Base-by-base conservation (phyloP, 2,797 vertebrate species). In the Scomberomorus guttatus region DNA sequence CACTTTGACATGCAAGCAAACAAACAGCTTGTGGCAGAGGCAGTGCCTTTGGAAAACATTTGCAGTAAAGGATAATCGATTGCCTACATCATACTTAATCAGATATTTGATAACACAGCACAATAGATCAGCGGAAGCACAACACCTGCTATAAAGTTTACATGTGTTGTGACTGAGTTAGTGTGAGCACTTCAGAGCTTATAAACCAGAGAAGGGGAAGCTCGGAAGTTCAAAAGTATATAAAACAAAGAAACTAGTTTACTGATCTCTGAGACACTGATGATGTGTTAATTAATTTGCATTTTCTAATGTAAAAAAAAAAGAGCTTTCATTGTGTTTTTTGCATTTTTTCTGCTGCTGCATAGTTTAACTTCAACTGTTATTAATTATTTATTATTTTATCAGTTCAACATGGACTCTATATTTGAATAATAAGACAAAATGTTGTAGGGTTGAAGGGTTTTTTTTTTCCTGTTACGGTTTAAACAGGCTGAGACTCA, bases 1-100 rank as follows among this genome's bases (percentile, higher is more conserved):
- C n/a, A 22, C 52, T 73, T 71, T 68, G 50, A 25, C 52, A 59
- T 24, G 3, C 37, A 75, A 57, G 34, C 39, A 57, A 63, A 60
- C 46, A 14, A 14, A 27, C 37, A 46, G 12, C 4, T 63, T 24
- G 11, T 56, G 27, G 44, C 57, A 56, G 32, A 37, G 29, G 14
- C 15, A 54, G 11, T 18, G 17, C 39, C 15, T 64, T 22, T 55
- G 22, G 75, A 56, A 67, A 42, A 52, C 10, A 62, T 57, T 62
- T 25, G 29, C 15, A 52, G 54, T 70, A 51, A 48, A 55, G 18
- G n/a, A 50, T 63, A n/a, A 48, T 63, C 15, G 25, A 61, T 58
- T 69, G 25, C 29, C 60, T 66, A 8, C 15, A 4, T 67, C 4
- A 51, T 27, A 42, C 62, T 37, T 51, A 46, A 34, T 64, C 32